Conservation (phyloP, 2,113 vertebrate species). For the Myrmophylax atrothorax region DNA sequence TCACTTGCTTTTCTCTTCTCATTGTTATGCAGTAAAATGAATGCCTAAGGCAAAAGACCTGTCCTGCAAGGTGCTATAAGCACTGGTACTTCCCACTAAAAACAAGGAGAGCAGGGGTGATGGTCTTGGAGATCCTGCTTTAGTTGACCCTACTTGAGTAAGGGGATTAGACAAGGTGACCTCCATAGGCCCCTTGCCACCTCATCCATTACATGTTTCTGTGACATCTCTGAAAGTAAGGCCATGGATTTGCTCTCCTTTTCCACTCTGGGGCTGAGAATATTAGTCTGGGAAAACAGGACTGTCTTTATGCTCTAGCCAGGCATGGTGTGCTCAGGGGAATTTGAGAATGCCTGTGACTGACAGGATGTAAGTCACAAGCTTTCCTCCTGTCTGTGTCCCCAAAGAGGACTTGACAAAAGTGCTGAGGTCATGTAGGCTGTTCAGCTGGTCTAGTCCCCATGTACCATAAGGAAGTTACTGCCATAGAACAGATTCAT, state of each 20-base stretch:
- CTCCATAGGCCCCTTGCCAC: background rate
- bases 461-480: background rate
- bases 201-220: background rate
- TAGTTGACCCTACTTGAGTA: background rate
- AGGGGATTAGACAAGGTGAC: background rate
- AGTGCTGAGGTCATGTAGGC: background rate
- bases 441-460: background rate
- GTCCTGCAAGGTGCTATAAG: background rate
- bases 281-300: background rate
- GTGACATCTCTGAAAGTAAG: background rate
- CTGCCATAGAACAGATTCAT: background rate
- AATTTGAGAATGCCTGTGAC: background rate
- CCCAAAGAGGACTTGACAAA: background rate
- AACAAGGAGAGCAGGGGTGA: background rate
- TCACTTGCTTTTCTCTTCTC: background rate
- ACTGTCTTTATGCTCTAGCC: background rate
- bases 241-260: background rate
- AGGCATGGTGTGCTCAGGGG: accelerated
- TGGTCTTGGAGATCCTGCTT: background rate
- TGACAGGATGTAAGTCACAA: background rate
- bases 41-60: background rate
- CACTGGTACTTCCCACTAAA: background rate
- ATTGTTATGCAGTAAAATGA: background rate
- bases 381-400: background rate
- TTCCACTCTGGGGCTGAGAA: background rate